phyloP scores from a whole-genome alignment of 2,797 vertebrate genomes.

The Tolypeutes matacus region DNA sequence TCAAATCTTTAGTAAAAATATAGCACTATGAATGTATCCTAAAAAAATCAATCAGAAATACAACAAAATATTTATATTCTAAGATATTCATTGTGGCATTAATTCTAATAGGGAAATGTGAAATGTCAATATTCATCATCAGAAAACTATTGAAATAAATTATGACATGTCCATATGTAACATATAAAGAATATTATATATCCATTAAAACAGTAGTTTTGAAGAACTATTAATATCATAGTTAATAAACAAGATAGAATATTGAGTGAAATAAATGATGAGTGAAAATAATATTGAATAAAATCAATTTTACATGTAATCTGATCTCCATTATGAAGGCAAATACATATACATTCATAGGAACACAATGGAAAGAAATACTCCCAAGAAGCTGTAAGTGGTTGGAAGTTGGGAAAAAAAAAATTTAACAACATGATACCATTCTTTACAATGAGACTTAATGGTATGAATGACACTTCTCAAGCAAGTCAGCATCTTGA shows the following conservation, averaged over 20 bases:
- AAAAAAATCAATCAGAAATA: not conserved
- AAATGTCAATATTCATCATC: not conserved
- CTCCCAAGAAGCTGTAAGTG: not conserved
- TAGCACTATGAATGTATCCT: not conserved
- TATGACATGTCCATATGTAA: not conserved
- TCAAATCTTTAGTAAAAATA: not conserved
- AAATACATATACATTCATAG: not conserved
- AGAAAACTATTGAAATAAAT: not conserved
- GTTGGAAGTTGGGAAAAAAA: not conserved
- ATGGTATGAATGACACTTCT: not conserved
- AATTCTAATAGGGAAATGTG: not conserved
- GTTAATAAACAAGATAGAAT: not conserved
- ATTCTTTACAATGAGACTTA: not conserved
- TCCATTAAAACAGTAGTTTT: not conserved
- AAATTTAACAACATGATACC: not conserved
- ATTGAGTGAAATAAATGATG: slow-evolving; percentile 12
- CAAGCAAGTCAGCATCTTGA: not conserved
- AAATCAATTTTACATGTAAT: not conserved
- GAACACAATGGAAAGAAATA: not conserved
- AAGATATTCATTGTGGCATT: not conserved
- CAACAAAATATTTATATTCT: not conserved
- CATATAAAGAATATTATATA: not conserved
- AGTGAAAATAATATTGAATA: not conserved
- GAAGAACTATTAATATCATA: not conserved
- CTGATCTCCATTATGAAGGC: not conserved